phyloP scores from a whole-genome alignment of 2,888 invertebrate genomes.

The Leptinotarsa tumamoca region DNA sequence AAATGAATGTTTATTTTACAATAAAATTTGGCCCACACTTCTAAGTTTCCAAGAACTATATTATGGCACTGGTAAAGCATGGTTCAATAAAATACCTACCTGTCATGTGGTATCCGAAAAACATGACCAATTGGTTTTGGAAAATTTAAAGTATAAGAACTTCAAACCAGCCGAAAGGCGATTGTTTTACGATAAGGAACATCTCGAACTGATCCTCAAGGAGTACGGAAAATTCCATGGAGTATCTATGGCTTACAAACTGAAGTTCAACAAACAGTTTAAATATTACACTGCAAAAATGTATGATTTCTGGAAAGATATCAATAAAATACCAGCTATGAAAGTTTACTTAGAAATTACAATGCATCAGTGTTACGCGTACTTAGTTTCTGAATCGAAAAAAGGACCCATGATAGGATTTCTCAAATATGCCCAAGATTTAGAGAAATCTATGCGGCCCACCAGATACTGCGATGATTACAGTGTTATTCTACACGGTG shows the following conservation, averaged over 20 bases:
- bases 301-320: conserved; percentile 15
- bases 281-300: conserved; percentile 10
- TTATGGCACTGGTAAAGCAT: not conserved
- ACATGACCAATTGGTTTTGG: conserved; percentile 42
- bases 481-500: conserved; percentile 55
- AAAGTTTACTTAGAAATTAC: not conserved
- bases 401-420: conserved; percentile 15
- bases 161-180: conserved; percentile 37
- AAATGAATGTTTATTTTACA: conserved; percentile 44
- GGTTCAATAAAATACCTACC: conserved; percentile 34
- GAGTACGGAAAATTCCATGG: conserved; percentile 52
- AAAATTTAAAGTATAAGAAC: conserved; percentile 42
- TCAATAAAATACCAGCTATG: conserved; percentile 5
- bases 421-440: conserved; percentile 4
- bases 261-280: conserved; percentile 40
- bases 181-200: conserved; percentile 44
- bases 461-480: conserved; percentile 27
- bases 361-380: not conserved
- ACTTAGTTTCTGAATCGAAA: not conserved
- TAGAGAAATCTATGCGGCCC: conserved; percentile 5
- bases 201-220: conserved; percentile 45
- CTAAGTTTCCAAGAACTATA: conserved; percentile 25
- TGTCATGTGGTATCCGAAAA: conserved; percentile 27
- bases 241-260: conserved; percentile 46
- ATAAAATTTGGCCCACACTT: conserved; percentile 33